phyloP scores from a whole-genome alignment of 2,888 invertebrate genomes.

The Phoronis australis region DNA sequence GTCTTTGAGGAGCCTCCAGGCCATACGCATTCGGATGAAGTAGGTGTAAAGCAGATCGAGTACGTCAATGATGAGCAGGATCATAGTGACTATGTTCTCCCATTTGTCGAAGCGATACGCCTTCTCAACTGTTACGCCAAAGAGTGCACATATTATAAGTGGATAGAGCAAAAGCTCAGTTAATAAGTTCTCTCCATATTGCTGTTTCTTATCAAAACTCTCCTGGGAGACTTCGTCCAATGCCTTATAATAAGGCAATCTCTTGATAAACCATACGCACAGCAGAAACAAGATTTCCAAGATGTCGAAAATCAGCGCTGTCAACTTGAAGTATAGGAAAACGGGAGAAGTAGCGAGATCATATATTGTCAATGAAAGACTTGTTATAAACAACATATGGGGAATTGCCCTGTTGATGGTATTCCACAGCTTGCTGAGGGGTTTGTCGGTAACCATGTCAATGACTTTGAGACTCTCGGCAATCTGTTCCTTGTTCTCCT shows the following conservation, averaged over 20 bases:
- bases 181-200: background rate
- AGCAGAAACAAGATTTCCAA: background rate
- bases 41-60: background rate
- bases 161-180: background rate
- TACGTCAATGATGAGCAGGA: background rate
- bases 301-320: background rate
- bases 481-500: no score
- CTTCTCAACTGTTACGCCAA: background rate
- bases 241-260: background rate
- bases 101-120: background rate
- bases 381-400: background rate
- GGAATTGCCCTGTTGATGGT: no score
- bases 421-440: no score
- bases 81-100: background rate
- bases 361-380: background rate
- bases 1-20: background rate
- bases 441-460: no score
- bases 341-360: background rate
- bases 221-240: background rate
- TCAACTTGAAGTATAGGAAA: background rate
- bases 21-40: background rate
- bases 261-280: background rate
- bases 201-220: background rate
- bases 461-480: no score
- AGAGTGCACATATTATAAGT: background rate